Base-by-base conservation (phyloP, 2,888 invertebrate genomes). In the Dryobotodes eremita region DNA sequence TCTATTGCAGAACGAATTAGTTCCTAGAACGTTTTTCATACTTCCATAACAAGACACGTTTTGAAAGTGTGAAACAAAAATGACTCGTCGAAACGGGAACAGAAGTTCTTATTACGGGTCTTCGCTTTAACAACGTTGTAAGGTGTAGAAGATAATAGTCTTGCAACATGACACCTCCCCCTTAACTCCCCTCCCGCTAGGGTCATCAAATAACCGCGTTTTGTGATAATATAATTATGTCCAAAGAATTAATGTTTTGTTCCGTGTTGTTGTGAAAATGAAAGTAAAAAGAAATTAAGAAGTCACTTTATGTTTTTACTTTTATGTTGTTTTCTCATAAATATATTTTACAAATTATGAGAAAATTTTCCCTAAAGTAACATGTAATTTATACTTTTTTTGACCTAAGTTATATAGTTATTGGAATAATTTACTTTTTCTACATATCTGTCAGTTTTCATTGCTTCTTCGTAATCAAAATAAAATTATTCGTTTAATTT, bases 91-190 rank as follows among this genome's bases (percentile, higher is more conserved):
- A 61, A 84, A 79, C 55, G 64, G 66, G 62, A 68, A 77, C 73
- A 79, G 77, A 59, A 82, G 78, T 80, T 77, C 69, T 66, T 78
- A 75, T 85, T 76, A 77, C 55, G 70, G 75, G 77, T 79, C 84
- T 74, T 79, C 81, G 71, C 78, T 71, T 77, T 86, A 83, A 82
- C 88, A 84, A 85, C 77, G 80, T 84, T 86, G 83, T 81, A 86
- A 86, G 86, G 82, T 86, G 84, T 83, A 79, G 68, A 50, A 79
- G 82, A 86, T 80, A 84, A 89, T 84, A 86, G 82, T 77, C 75
- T 72, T 80, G 88, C 83, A 86, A 88, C 90, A 89, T 75, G 88
- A 84, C 77, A 86, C 84, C 80, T 77, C 74, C 79, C 71, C 75
- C 79, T 70, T 65, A 57, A 36, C 65, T 23, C 73, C 73, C 84